Conservation (phyloP, 2,797 vertebrate genomes). For the Cossypha polioptera region DNA sequence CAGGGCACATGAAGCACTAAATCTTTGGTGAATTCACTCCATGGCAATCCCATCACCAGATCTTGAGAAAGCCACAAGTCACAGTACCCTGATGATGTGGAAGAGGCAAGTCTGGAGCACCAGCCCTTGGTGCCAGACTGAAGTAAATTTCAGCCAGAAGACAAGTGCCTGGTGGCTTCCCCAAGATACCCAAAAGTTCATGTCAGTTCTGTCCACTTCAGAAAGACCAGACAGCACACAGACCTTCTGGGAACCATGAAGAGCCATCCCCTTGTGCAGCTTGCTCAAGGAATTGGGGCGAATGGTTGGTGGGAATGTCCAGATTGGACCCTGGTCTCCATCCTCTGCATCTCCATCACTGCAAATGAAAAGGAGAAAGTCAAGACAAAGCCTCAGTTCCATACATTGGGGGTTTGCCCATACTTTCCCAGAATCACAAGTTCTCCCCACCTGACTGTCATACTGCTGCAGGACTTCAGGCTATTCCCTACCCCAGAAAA, state of each 20-base stretch:
- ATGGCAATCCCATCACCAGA: neutral
- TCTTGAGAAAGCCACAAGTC: neutral
- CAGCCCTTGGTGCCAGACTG: neutral
- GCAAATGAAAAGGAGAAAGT: neutral
- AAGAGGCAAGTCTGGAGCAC: neutral
- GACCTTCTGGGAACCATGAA: constrained; percentile 85
- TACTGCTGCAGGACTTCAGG: neutral
- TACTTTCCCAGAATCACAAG: neutral
- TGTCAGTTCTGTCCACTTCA: neutral
- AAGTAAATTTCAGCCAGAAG: neutral
- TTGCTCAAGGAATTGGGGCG: constrained; percentile 88
- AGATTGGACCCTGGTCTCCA: constrained; percentile 86
- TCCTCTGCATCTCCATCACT: constrained; percentile 91
- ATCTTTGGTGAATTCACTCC: neutral
- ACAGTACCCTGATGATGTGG: neutral
- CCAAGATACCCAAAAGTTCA: neutral
- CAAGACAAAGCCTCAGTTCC: neutral
- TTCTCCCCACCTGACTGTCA: neutral
- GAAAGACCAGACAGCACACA: neutral
- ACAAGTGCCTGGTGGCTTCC: rapidly evolving
- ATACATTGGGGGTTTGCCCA: rapidly evolving
- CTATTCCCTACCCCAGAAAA: neutral
- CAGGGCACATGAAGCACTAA: neutral
- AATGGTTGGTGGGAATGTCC: constrained; percentile 95
- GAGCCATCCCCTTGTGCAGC: constrained; percentile 85